Evolutionary conservation across 1,140 invertebrate genomes (phyloP), one percentile per base, ranked within the genome.

Genomic region (Eumaeus atala): DNA sequence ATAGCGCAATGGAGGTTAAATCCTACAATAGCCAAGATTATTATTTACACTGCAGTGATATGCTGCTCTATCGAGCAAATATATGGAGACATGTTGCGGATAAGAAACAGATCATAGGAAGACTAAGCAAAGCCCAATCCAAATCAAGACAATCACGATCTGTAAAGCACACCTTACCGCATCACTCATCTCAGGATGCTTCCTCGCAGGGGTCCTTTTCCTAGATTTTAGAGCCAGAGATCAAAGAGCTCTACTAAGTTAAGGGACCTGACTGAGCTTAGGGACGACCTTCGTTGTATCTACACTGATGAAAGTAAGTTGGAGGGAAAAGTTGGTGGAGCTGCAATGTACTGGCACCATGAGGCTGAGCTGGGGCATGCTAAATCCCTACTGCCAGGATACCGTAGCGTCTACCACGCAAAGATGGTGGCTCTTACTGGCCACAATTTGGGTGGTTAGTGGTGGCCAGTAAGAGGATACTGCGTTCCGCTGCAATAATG

Each of bases 301-400:
- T 47, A 18, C 44, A 47, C 44, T 5, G 44, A 47, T 18, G 44
- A 16, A 5, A 47, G 38, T 5, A 42, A 42, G 38, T 6, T 42
- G 1, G 38, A 42, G 9, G 38, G 38, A n/a, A 42, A 42, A n/a
- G 38, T 42, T 0, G 38, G 38, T 1, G 38, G 9, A 42, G 38
- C 38, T 1, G 17, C 18, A 7, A 48, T 8, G 9, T 48, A 16
- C 16, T 48, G 44, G 44, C 7, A 48, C 1, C 11, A 8, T 3
- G 9, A 10, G 4, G n/a, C 5, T 9, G 44, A 48, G 11, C 9
- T 16, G 3, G 18, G 21, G 12, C 18, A 17, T 2, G 1, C 7
- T 0, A 28, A 10, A 9, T 48, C 9, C 18, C 5, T 9, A 7
- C 12, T 48, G 10, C 16, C 14, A 10, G 16, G 21, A 9, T 16